phyloP scores from a whole-genome alignment of 2,113 vertebrate genomes.

The Asarcornis scutulata region DNA sequence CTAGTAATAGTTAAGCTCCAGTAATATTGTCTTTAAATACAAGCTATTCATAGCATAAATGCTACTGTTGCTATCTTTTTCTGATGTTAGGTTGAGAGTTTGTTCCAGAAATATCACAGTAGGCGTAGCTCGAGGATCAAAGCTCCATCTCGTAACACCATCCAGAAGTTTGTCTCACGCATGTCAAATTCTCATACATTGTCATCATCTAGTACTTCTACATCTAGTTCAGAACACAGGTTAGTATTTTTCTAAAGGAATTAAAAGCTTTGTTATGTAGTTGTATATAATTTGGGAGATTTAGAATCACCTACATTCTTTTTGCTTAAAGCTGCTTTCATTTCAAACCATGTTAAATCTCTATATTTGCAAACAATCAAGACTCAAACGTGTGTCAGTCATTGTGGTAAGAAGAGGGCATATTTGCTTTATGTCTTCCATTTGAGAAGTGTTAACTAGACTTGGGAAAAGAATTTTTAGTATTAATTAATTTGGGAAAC shows the following conservation, averaged over 20 bases:
- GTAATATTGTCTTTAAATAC: background rate
- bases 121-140: slow-evolving; percentile 92
- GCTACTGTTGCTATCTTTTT: slow-evolving; percentile 71
- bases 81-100: slow-evolving; percentile 89
- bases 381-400: background rate
- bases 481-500: background rate
- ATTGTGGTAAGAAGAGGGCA: background rate
- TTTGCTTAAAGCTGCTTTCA: slow-evolving; percentile 45
- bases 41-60: slow-evolving; percentile 31
- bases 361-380: background rate
- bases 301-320: slow-evolving; percentile 29
- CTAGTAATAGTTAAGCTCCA: background rate
- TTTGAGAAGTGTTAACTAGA: background rate
- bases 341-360: slow-evolving; percentile 4
- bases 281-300: background rate
- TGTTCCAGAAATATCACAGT: slow-evolving; percentile 95
- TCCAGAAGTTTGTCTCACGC: slow-evolving; percentile 94
- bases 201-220: slow-evolving; percentile 86
- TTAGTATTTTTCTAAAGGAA: slow-evolving; percentile 74
- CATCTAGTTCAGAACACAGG: slow-evolving; percentile 92
- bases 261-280: slow-evolving; percentile 45
- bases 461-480: background rate
- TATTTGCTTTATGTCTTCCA: background rate
- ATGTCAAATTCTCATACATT: slow-evolving; percentile 91
- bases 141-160: slow-evolving; percentile 92